phyloP scores from a whole-genome alignment of 1,140 invertebrate species.

The Bombus difficillimus region DNA sequence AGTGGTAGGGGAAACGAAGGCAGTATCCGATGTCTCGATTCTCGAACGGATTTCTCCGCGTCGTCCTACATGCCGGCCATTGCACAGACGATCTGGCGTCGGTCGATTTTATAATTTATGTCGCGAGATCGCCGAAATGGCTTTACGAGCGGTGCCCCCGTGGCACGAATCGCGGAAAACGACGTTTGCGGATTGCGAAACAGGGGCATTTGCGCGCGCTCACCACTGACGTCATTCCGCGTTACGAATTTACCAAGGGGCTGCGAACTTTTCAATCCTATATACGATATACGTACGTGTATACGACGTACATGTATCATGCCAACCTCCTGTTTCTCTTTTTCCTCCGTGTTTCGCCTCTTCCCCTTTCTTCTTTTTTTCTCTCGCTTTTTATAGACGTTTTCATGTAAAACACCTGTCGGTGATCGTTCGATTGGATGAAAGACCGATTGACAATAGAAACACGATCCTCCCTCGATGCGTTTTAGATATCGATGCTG shows the following conservation, averaged over 20 bases:
- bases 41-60: slow-evolving; percentile 8
- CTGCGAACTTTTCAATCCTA: neutral
- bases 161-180: slow-evolving; percentile 35
- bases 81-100: slow-evolving; percentile 42
- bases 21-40: neutral
- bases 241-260: slow-evolving; percentile 20
- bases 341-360: neutral
- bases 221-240: slow-evolving; percentile 28
- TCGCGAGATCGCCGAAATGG: slow-evolving; percentile 36
- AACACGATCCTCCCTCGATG: neutral
- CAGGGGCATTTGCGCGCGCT: slow-evolving; percentile 28
- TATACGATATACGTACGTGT: neutral
- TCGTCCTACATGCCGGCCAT: slow-evolving; percentile 20
- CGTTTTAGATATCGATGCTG: neutral
- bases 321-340: neutral
- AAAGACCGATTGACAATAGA: neutral
- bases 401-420: neutral
- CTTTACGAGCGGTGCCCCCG: slow-evolving; percentile 22
- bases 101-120: slow-evolving; percentile 46
- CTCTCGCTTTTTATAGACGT: neutral
- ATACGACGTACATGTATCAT: neutral
- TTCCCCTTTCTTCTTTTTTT: neutral
- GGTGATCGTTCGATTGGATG: neutral
- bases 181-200: slow-evolving; percentile 31
- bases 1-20: neutral